Evolutionary conservation across 2,888 invertebrate genomes (phyloP), one percentile per base, ranked within the genome.

Genomic region (Hanleya hanleyi): DNA sequence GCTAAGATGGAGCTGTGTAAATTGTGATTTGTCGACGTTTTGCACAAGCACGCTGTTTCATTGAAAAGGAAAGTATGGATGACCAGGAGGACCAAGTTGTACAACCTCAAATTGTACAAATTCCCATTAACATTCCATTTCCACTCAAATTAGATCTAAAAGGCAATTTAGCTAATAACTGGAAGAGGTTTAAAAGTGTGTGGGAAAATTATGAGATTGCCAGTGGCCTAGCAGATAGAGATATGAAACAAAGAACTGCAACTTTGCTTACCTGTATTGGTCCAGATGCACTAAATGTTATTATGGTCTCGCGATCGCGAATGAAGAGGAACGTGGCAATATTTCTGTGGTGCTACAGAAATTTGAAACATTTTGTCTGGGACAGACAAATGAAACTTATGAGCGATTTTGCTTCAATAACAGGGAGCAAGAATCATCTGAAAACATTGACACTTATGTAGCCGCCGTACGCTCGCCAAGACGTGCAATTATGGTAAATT

Each of bases 401-500:
- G 77, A 78, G 67, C 57, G 76, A 18, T 76, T 57, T 41, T 67
- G 35, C 26, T 77, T 74, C 37, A 74, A 74, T 47, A 47, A 37
- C 35, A 64, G 73, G 50, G 51, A 67, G 29, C 71, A 75, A 61
- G 66, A 70, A 64, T 50, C 47, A 49, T 57, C 37, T 62, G 71
- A 75, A 38, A 65, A 50, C 29, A 50, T 77, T 69, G 73, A 76
- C n/a, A 26, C 64, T 4, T 76, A 74, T 51, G 57, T 70, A 7
- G 61, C 71, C n/a, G 49, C 41, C 1, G 29, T 73, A 12, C 26
- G 74, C 38, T 76, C 18, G 70, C 71, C 0, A 69, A 51, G 62
- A 75, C 74, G 15, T 77, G 78, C 51, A 74, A 75, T 35, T 78
- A 77, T 51, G 62, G 70, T n/a, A 41, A n/a, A 22, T 35, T 77